Evolutionary conservation across 23 tunicate genomes (phyloP).

Genomic region (Trididemnum clinides): DNA sequence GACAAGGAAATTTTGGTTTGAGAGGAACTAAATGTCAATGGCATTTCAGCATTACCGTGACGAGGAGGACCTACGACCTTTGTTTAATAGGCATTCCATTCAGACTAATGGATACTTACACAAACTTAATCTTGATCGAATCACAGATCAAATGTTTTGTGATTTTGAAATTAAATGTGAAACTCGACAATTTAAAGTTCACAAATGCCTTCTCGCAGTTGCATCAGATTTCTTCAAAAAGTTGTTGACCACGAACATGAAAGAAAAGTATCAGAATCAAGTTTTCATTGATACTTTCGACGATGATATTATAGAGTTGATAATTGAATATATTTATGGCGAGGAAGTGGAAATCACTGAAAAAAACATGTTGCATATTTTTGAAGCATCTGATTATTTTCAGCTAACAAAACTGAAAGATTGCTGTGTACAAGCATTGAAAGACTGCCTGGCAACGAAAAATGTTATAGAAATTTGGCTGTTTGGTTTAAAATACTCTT

Average conservation of each 20-base stretch:
- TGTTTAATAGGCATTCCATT: no score
- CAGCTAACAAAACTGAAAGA: background rate
- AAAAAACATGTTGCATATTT: background rate
- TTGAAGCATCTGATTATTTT: background rate
- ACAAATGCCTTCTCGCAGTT: background rate
- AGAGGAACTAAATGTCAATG: no score
- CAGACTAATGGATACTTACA: background rate
- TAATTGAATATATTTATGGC: background rate
- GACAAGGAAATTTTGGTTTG: no score
- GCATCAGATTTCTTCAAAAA: background rate
- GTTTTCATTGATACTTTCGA: background rate
- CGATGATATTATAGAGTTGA: background rate
- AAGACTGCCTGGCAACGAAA: background rate
- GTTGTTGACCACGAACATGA: background rate
- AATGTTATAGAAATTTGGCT: background rate
- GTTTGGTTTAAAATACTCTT: background rate
- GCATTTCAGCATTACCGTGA: no score
- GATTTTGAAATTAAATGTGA: background rate
- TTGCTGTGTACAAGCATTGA: background rate
- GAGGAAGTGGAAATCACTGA: background rate
- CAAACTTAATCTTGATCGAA: background rate
- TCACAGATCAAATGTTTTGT: background rate
- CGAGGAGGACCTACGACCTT: no score
- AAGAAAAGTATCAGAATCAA: background rate
- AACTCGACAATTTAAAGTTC: background rate